Evolutionary conservation across 2,888 invertebrate genomes (phyloP).

Genomic region (Ormyrus nitidulus): DNA sequence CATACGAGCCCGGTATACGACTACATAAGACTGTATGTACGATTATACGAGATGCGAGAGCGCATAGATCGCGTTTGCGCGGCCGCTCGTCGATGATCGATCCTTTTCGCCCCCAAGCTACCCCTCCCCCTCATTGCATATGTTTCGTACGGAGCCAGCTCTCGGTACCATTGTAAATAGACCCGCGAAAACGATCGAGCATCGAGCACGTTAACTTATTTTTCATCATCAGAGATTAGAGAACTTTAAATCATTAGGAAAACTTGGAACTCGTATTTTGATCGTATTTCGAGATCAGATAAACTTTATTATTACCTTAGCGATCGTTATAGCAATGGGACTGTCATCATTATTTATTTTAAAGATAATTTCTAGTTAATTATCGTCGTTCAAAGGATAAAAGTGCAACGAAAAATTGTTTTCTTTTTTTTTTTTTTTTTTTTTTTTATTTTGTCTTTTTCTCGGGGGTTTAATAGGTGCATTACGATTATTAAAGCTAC

Average conservation of each 20-base stretch:
- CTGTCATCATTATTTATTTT: conserved; percentile 44
- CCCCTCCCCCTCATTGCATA: background rate
- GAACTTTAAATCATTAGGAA: background rate
- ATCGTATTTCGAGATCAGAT: conserved; percentile 35
- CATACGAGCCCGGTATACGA: too few species aligned
- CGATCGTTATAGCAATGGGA: conserved; percentile 37
- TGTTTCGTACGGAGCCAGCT: conserved; percentile 15
- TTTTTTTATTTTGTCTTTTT: background rate
- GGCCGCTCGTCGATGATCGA: too few species aligned
- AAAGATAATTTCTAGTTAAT: conserved; percentile 28
- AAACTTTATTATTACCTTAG: background rate
- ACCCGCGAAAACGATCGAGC: conserved; percentile 39
- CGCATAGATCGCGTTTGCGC: too few species aligned
- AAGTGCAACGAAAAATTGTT: conserved; percentile 34
- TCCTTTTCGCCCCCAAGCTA: too few species aligned
- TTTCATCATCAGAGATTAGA: conserved; percentile 27
- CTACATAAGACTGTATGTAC: too few species aligned
- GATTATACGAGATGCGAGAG: too few species aligned
- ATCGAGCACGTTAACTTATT: conserved; percentile 48
- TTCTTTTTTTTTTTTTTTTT: conserved; percentile 4
- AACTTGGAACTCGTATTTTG: conserved; percentile 53
- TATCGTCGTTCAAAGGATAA: conserved; percentile 33
- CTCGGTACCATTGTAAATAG: conserved; percentile 21
- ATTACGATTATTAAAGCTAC: conserved; percentile 38
- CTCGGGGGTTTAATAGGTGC: conserved; percentile 25